A percentile compares a stretch with the other conserved stretches of the same genome.
Evolutionary conservation across 2,797 vertebrate genomes (phyloP).

Genomic region (Danio tinwini): DNA sequence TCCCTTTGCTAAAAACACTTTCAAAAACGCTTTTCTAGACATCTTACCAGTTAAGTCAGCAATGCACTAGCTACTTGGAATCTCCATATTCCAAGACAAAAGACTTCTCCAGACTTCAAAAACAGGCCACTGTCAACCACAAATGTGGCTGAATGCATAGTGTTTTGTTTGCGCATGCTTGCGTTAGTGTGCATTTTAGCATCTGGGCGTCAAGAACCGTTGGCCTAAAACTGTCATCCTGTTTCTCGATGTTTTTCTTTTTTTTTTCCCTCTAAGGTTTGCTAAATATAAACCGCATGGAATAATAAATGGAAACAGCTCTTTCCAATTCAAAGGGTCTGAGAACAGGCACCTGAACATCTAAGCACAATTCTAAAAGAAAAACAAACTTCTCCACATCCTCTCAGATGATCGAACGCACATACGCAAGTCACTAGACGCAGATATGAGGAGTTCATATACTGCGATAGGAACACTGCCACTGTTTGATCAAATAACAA

Average conservation of each 20-base stretch:
- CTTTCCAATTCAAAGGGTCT: constrained; percentile 24
- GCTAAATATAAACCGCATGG: constrained; percentile 54
- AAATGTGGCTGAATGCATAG: neutral
- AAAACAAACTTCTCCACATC: neutral
- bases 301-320: constrained; percentile 34
- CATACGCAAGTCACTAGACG: neutral
- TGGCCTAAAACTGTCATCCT: constrained; percentile 58
- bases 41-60: neutral
- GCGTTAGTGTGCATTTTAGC: constrained; percentile 47
- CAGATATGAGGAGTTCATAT: neutral
- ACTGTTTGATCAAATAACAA: constrained; percentile 38
- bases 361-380: neutral
- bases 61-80: neutral
- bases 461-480: constrained; percentile 22
- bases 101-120: constrained; percentile 22
- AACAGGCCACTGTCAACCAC: constrained; percentile 24
- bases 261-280: neutral
- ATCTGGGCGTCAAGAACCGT: constrained; percentile 29
- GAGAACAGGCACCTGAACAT: constrained; percentile 22
- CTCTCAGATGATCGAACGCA: neutral
- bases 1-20: neutral
- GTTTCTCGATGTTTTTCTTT: constrained; percentile 30
- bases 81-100: constrained; percentile 20
- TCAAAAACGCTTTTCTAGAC: neutral
- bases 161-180: constrained; percentile 24